These are phyloP conservation scores for Caenorhabditis becei DNA, from an alignment of 2,888 invertebrate genomes.

Conservation along the genomic window DNA sequence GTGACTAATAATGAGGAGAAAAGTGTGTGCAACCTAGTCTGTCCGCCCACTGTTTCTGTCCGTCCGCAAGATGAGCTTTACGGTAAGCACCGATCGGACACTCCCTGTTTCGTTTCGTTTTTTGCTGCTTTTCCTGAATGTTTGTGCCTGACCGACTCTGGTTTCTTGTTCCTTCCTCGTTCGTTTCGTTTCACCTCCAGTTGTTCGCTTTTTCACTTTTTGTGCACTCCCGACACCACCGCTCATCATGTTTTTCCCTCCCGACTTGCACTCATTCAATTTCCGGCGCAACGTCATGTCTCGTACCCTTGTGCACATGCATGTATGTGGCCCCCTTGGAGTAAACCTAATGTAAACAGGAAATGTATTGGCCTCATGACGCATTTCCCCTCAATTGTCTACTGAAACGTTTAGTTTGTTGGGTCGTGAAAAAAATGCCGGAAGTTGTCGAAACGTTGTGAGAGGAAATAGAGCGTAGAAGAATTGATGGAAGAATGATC, in stretches of 20 bases:
- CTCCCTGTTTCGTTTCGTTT: conserved; percentile 31
- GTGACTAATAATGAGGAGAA: conserved; percentile 46
- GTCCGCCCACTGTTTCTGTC: conserved; percentile 50
- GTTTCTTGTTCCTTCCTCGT: conserved; percentile 14
- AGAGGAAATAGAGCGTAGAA: conserved; percentile 7
- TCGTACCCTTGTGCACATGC: conserved; percentile 1
- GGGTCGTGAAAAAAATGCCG: conserved; percentile 4
- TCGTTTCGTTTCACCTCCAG: neutral
- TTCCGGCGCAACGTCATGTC: conserved; percentile 46
- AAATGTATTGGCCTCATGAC: conserved; percentile 7
- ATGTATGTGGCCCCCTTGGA: too few species aligned
- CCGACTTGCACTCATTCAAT: conserved; percentile 12
- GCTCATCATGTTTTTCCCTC: conserved; percentile 12
- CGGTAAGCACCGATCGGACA: conserved; percentile 46
- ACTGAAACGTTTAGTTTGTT: neutral
- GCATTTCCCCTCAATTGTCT: conserved; percentile 12
- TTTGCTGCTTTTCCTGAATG: conserved; percentile 1
- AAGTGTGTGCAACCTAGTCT: conserved; percentile 50
- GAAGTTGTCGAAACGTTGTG: conserved; percentile 1
- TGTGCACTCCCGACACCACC: conserved; percentile 15
- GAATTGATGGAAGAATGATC: neutral
- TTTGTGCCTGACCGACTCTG: neutral
- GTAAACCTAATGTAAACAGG: conserved; percentile 46
- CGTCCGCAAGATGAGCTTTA: conserved; percentile 48
- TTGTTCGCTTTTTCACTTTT: neutral